phyloP scores from a whole-genome alignment of 2,888 invertebrate species.

The Deroplatys truncata region DNA sequence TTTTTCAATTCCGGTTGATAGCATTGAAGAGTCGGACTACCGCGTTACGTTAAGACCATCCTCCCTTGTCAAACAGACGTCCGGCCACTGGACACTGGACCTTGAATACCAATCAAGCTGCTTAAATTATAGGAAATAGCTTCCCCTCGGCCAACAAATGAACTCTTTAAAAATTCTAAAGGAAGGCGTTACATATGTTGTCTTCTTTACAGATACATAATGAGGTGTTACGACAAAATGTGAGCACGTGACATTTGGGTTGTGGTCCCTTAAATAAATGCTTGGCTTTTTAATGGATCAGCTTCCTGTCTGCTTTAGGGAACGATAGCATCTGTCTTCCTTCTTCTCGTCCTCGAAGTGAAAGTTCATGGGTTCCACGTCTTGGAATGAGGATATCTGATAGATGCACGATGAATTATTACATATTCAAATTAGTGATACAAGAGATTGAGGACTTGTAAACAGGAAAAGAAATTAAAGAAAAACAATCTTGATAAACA shows the following conservation, averaged over 20 bases:
- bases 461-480: no score
- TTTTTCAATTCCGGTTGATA: neutral
- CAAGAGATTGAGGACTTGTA: no score
- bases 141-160: neutral
- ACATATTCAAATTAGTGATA: no score
- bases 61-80: slow-evolving; percentile 4
- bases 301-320: neutral
- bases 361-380: neutral
- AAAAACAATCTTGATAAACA: no score
- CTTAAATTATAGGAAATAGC: neutral
- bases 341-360: neutral
- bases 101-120: neutral
- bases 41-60: neutral
- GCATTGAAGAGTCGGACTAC: neutral
- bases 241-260: neutral
- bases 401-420: neutral
- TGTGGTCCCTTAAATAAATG: neutral
- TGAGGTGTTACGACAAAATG: neutral
- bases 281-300: neutral
- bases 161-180: neutral
- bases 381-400: neutral
- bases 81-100: neutral
- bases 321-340: neutral
- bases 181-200: neutral
- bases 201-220: neutral